These are phyloP conservation scores for Tribolium freemani DNA, from an alignment of 2,888 invertebrate species.

Conservation along the genomic window DNA sequence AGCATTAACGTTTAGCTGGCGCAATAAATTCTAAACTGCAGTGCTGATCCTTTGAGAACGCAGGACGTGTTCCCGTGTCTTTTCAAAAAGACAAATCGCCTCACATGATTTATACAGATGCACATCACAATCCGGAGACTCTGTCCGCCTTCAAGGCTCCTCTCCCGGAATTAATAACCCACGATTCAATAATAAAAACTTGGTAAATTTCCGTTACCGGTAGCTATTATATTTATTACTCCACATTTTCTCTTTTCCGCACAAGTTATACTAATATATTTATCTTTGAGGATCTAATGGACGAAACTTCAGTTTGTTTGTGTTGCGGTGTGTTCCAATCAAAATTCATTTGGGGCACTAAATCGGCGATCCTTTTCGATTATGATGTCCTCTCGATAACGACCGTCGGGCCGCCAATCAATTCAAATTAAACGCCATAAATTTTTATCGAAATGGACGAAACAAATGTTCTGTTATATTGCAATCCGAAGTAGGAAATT, in stretches of 20 bases:
- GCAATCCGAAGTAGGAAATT: slow-evolving; percentile 45
- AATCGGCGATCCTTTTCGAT: slow-evolving; percentile 29
- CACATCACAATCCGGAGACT: slow-evolving; percentile 48
- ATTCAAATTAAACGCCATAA: slow-evolving; percentile 35
- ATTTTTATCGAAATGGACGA: slow-evolving; percentile 36
- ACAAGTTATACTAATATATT: slow-evolving; percentile 60
- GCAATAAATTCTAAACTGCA: slow-evolving; percentile 36
- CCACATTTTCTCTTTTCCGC: slow-evolving; percentile 56
- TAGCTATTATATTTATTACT: slow-evolving; percentile 62
- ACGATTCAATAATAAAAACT: slow-evolving; percentile 60
- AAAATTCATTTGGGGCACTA: not conserved
- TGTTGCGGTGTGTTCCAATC: not conserved
- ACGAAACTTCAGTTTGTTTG: not conserved
- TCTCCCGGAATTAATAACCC: slow-evolving; percentile 59
- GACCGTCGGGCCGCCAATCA: slow-evolving; percentile 13
- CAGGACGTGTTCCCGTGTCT: slow-evolving; percentile 1
- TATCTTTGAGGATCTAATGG: slow-evolving; percentile 52
- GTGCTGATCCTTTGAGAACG: slow-evolving; percentile 19
- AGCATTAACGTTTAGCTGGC: slow-evolving; percentile 28
- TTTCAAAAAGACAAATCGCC: slow-evolving; percentile 32
- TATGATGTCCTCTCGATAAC: not conserved
- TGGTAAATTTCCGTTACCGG: slow-evolving; percentile 63
- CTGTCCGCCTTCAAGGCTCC: slow-evolving; percentile 50
- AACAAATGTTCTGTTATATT: slow-evolving; percentile 41
- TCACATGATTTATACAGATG: slow-evolving; percentile 47